These are phyloP conservation scores for Dryobotodes eremita DNA, from an alignment of 2,888 invertebrate species.

Conservation along the genomic window DNA sequence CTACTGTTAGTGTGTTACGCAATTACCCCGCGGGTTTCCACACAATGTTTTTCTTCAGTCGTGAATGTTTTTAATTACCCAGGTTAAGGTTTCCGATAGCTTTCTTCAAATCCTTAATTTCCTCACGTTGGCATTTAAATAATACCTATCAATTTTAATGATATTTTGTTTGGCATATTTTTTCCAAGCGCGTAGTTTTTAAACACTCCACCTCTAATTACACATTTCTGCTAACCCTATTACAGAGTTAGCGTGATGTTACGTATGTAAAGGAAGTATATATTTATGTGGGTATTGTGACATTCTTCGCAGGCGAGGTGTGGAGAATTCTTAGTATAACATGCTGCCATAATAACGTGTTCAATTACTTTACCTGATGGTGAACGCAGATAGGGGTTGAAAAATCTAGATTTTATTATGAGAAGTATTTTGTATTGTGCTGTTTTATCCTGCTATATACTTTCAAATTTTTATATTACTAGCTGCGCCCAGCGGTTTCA, in stretches of 20 bases:
- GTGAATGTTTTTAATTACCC: too few relatives aligned
- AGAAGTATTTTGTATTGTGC: not conserved
- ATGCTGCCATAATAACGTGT: conserved; percentile 6
- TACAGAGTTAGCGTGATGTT: conserved; percentile 35
- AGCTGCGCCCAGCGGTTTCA: too few relatives aligned
- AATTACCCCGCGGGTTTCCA: too few relatives aligned
- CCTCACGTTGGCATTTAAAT: not conserved
- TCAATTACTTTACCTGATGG: conserved; percentile 36
- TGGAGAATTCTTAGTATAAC: conserved; percentile 39
- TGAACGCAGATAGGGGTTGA: conserved; percentile 2
- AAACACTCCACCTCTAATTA: conserved; percentile 25
- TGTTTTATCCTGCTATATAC: too few relatives aligned
- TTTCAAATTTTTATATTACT: too few relatives aligned
- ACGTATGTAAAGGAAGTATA: conserved; percentile 54
- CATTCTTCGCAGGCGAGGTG: conserved; percentile 49
- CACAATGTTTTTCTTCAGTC: too few relatives aligned
- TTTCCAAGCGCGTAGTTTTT: not conserved
- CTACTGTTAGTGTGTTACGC: too few relatives aligned
- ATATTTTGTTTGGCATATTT: not conserved
- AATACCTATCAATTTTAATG: not conserved
- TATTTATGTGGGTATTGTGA: conserved; percentile 52
- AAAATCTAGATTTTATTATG: conserved; percentile 5
- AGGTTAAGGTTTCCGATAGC: too few relatives aligned
- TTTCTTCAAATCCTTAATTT: too few relatives aligned
- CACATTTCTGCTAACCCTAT: conserved; percentile 40